phyloP scores from a whole-genome alignment of 2,113 vertebrate species.

The Bagarius yarrelli region DNA sequence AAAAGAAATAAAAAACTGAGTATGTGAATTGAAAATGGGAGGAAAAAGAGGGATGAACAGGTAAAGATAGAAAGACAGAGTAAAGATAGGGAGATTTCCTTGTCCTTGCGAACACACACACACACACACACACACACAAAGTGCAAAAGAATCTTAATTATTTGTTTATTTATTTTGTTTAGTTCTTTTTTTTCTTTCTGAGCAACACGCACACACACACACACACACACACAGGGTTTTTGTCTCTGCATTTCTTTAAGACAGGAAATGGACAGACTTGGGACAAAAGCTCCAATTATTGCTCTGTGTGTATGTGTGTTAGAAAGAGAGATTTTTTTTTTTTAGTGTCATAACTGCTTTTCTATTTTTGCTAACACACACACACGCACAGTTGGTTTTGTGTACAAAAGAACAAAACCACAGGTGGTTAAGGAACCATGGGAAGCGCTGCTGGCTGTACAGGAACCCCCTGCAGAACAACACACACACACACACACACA shows the following conservation, averaged over 20 bases:
- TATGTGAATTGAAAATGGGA: too few relatives aligned
- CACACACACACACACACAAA: not conserved
- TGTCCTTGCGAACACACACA: not conserved
- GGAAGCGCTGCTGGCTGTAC: slow-evolving; percentile 25
- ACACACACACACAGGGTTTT: slow-evolving; percentile 29
- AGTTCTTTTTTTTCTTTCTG: not conserved
- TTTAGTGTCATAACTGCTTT: slow-evolving; percentile 63
- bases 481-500: slow-evolving; percentile 39
- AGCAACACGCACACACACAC: slow-evolving; percentile 31
- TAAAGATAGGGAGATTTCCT: not conserved
- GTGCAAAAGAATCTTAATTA: not conserved
- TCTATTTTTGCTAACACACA: slow-evolving; percentile 48
- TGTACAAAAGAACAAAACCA: slow-evolving; percentile 47
- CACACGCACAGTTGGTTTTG: slow-evolving; percentile 42
- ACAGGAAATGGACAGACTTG: slow-evolving; percentile 84
- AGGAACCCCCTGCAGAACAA: slow-evolving; percentile 19
- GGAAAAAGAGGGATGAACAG: not conserved
- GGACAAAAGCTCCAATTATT: slow-evolving; percentile 75
- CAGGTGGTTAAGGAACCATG: slow-evolving; percentile 33
- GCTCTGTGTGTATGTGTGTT: slow-evolving; percentile 51
- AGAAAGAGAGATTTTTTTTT: not conserved
- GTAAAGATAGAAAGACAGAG: not conserved
- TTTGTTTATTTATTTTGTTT: slow-evolving; percentile 1
- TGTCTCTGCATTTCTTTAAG: slow-evolving; percentile 42
- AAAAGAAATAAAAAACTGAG: too few relatives aligned